Evolutionary conservation across 2,888 invertebrate genomes (phyloP).

Genomic region (Noctua fimbriata): DNA sequence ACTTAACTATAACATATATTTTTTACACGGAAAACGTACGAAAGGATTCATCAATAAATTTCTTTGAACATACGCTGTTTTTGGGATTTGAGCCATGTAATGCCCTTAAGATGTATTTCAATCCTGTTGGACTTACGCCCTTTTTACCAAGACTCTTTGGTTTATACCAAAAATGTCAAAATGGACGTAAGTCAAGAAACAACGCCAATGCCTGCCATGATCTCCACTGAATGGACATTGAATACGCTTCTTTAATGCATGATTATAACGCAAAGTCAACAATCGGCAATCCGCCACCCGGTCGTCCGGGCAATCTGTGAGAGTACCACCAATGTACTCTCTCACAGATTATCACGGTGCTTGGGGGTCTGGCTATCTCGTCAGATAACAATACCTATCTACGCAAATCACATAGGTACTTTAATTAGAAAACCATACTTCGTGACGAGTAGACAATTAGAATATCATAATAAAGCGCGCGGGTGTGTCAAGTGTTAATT

Average conservation of each 20-base stretch:
- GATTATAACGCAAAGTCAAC: background rate
- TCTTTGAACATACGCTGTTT: too few species aligned
- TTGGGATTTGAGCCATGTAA: too few species aligned
- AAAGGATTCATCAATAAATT: too few species aligned
- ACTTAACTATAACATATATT: too few species aligned
- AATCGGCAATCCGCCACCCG: background rate
- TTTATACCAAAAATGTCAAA: background rate
- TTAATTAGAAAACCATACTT: constrained; percentile 26
- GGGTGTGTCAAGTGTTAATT: constrained; percentile 50
- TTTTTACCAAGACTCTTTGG: background rate
- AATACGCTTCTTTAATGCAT: background rate
- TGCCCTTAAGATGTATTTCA: too few species aligned
- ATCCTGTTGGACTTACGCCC: background rate
- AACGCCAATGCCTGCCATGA: background rate
- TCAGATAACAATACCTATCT: constrained; percentile 15
- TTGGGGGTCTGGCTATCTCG: constrained; percentile 2
- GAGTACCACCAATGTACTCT: too few species aligned
- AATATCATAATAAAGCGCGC: background rate
- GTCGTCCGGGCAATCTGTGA: too few species aligned
- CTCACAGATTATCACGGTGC: background rate
- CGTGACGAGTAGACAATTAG: constrained; percentile 27
- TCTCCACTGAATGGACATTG: background rate
- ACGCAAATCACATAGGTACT: constrained; percentile 11
- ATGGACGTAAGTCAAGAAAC: background rate
- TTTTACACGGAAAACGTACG: too few species aligned